These are phyloP conservation scores for Drosophila neonasuta DNA, from an alignment of 2,888 invertebrate genomes.

Conservation along the genomic window DNA sequence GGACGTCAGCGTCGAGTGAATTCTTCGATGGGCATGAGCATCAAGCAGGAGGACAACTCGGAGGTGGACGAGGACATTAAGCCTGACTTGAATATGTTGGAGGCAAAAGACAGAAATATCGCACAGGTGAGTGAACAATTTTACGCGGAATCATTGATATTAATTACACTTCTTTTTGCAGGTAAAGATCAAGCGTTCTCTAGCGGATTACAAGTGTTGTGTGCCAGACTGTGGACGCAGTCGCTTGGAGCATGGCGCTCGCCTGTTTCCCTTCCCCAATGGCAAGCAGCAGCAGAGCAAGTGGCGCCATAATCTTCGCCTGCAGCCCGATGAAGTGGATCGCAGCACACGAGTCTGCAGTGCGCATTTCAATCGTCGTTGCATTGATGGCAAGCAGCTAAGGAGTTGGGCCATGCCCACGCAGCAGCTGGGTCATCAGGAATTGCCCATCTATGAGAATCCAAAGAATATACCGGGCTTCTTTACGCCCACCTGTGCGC, in stretches of 20 bases:
- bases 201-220: slow-evolving; percentile 64
- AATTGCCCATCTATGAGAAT: slow-evolving; percentile 73
- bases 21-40: slow-evolving; percentile 15
- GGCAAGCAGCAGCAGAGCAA: slow-evolving; percentile 67
- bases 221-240: slow-evolving; percentile 67
- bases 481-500: slow-evolving; percentile 69
- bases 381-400: slow-evolving; percentile 73
- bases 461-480: slow-evolving; percentile 74
- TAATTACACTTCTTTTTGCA: slow-evolving; percentile 17
- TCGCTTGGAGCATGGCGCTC: slow-evolving; percentile 74
- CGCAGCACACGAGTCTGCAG: slow-evolving; percentile 67
- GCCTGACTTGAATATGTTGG: slow-evolving; percentile 23
- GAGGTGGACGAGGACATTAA: slow-evolving; percentile 46
- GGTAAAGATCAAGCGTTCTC: slow-evolving; percentile 64
- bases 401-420: slow-evolving; percentile 77
- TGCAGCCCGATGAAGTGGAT: slow-evolving; percentile 51
- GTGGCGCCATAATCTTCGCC: slow-evolving; percentile 77
- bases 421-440: slow-evolving; percentile 65
- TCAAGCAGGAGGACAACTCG: slow-evolving; percentile 47
- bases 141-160: fast-evolving
- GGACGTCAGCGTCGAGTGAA: slow-evolving; percentile 57
- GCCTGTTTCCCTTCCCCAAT: slow-evolving; percentile 70
- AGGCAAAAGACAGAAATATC: slow-evolving; percentile 22
- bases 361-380: slow-evolving; percentile 76
- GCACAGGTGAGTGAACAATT: slow-evolving; percentile 53